These are phyloP conservation scores for Pseudotriccus pelzelni DNA, from an alignment of 2,797 vertebrate genomes.

Conservation along the genomic window DNA sequence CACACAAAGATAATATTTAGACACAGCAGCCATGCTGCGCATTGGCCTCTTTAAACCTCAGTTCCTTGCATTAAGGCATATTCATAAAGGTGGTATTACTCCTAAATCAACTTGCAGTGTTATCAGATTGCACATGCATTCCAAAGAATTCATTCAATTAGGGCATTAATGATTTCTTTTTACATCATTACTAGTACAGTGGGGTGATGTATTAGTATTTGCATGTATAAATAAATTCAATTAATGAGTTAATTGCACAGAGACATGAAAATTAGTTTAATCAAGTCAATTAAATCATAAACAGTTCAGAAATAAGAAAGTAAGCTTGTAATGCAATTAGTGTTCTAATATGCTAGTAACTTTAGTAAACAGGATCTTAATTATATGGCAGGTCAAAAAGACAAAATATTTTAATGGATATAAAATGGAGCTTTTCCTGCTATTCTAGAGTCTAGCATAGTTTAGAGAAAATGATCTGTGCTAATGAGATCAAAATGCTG, in stretches of 20 bases:
- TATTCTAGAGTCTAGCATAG: conserved; percentile 18
- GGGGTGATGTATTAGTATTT: conserved; percentile 38
- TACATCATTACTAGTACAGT: background rate
- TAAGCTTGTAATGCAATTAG: conserved; percentile 73
- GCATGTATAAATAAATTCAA: conserved; percentile 69
- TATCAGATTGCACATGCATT: background rate
- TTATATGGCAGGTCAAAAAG: conserved; percentile 59
- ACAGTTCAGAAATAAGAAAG: conserved; percentile 72
- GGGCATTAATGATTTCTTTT: background rate
- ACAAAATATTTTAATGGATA: conserved; percentile 61
- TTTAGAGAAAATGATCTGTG: conserved; percentile 63
- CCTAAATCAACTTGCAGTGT: background rate
- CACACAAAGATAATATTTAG: background rate
- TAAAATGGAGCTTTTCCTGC: conserved; percentile 52
- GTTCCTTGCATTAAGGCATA: background rate
- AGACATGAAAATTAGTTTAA: conserved; percentile 72
- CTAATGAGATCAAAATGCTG: conserved; percentile 70
- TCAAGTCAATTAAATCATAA: conserved; percentile 76
- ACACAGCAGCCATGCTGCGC: background rate
- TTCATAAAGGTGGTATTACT: background rate
- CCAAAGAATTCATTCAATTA: background rate
- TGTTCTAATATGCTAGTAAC: conserved; percentile 69
- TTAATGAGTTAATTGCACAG: conserved; percentile 70
- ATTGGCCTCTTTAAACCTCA: background rate
- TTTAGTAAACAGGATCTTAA: conserved; percentile 73